phyloP scores from a whole-genome alignment of 2,113 vertebrate species.

The Porphyrio hochstetteri region DNA sequence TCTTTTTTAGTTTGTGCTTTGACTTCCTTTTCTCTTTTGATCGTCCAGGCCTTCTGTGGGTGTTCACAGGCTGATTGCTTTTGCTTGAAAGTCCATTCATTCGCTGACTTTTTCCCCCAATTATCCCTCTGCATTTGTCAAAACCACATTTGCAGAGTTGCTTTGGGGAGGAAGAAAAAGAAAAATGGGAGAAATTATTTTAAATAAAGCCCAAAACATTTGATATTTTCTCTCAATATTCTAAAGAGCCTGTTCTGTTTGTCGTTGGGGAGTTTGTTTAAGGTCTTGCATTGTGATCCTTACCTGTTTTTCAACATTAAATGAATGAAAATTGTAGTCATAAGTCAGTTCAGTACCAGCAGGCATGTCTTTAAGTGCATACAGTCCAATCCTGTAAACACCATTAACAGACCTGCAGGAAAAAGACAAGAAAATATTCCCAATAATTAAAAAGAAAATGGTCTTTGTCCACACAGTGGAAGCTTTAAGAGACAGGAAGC shows the following conservation, averaged over 20 bases:
- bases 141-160: slow-evolving; percentile 96
- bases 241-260: not conserved
- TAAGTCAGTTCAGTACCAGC: slow-evolving; percentile 95
- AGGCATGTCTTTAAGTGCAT: slow-evolving; percentile 92
- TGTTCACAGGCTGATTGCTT: slow-evolving; percentile 72
- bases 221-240: not conserved
- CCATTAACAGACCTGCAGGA: slow-evolving; percentile 92
- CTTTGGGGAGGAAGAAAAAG: slow-evolving; percentile 55
- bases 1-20: slow-evolving; percentile 96
- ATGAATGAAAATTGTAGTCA: slow-evolving; percentile 99
- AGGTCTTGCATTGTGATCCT: not conserved
- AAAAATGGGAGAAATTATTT: not conserved
- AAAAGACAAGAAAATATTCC: not conserved
- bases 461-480: not conserved
- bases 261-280: not conserved
- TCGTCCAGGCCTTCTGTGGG: slow-evolving; percentile 83
- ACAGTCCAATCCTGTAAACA: slow-evolving; percentile 94
- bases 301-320: slow-evolving; percentile 98
- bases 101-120: slow-evolving; percentile 95
- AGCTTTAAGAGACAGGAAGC: not conserved
- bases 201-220: not conserved
- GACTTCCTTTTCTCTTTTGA: slow-evolving; percentile 98
- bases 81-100: slow-evolving; percentile 89
- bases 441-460: not conserved
- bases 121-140: slow-evolving; percentile 96